Base-by-base conservation (phyloP, 92 coral and sea anemone species). In the Porites lobata region DNA sequence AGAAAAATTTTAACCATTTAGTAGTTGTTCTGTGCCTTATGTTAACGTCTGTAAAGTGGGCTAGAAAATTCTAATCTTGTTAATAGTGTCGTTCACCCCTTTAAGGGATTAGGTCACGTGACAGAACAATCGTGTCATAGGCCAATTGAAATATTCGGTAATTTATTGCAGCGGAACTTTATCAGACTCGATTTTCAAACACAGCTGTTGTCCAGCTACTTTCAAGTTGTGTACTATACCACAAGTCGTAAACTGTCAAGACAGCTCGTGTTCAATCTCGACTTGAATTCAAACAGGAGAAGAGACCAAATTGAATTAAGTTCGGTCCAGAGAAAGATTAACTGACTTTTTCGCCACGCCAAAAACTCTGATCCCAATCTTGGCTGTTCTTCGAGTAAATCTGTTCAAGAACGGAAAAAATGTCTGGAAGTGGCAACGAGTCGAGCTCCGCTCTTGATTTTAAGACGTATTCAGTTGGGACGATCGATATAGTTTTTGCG, bases 401-500 rank as follows among this genome's bases (percentile, higher is more conserved):
- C 85, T 21, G 20, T 17, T 80, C 14, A 78, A 29, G 83, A n/a
- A 29, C 50, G 6, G 10, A 43, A 69, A 61, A 32, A 54, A 89
- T 84, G 92, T 11, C 63, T 0, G 47, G 47, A 38, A 38, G 7
- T 38, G 52, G 29, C 38, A 85, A 80, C 62, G 77, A 80, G 53
- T 66, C 83, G 14, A 22, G 18, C 17, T 10, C 26, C 1, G 74
- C 18, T 20, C 69, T 19, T 0, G 96, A 93, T 54, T 93, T 93
- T 72, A 79, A 66, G 72, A 87, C 54, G 32, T 93, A 79, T 72
- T 24, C 83, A 17, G 76, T 93, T n/a, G 92, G 56, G 51, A 71
- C 75, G 4, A 69, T 83, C 9, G 94, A 93, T 68, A 14, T 90
- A 8, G 72, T 83, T 11, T 93, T 93, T 62, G 94, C 90, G 6